These are phyloP conservation scores for Dioctria rufipes DNA, from an alignment of 2,888 invertebrate species.

Conservation along the genomic window DNA sequence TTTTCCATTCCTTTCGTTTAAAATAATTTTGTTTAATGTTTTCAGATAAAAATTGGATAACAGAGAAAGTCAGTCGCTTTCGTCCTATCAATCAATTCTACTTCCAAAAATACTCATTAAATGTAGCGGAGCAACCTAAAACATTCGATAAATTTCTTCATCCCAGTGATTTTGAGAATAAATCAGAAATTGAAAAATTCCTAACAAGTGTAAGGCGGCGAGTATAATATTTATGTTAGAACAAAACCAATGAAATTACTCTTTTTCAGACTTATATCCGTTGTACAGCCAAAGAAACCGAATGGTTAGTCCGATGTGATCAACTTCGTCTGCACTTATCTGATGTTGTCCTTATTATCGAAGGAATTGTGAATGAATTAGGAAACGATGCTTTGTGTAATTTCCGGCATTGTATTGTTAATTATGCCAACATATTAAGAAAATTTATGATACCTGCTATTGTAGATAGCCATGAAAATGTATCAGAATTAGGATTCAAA, in stretches of 20 bases:
- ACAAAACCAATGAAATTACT: not conserved
- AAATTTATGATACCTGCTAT: constrained; percentile 63
- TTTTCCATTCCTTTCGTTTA: not conserved
- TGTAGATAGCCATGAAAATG: constrained; percentile 61
- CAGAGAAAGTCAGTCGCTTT: constrained; percentile 62
- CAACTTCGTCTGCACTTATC: constrained; percentile 64
- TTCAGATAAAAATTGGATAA: constrained; percentile 66
- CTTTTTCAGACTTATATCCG: constrained; percentile 64
- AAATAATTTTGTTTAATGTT: constrained; percentile 34
- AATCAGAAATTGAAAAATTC: constrained; percentile 64
- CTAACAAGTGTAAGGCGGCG: constrained; percentile 63
- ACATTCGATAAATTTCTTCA: constrained; percentile 65
- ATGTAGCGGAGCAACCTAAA: constrained; percentile 61
- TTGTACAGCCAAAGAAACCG: constrained; percentile 66
- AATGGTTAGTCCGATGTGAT: constrained; percentile 65
- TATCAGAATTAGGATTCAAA: constrained; percentile 63
- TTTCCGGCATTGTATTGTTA: constrained; percentile 64
- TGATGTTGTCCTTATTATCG: constrained; percentile 64
- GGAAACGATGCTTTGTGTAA: constrained; percentile 63
- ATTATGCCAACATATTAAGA: constrained; percentile 64
- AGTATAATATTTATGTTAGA: not conserved
- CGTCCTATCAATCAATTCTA: constrained; percentile 65
- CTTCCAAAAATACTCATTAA: constrained; percentile 65
- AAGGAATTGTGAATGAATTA: constrained; percentile 63
- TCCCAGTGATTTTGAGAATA: constrained; percentile 62